Evolutionary conservation across 2,113 vertebrate genomes (phyloP).

Genomic region (Origma solitaria): DNA sequence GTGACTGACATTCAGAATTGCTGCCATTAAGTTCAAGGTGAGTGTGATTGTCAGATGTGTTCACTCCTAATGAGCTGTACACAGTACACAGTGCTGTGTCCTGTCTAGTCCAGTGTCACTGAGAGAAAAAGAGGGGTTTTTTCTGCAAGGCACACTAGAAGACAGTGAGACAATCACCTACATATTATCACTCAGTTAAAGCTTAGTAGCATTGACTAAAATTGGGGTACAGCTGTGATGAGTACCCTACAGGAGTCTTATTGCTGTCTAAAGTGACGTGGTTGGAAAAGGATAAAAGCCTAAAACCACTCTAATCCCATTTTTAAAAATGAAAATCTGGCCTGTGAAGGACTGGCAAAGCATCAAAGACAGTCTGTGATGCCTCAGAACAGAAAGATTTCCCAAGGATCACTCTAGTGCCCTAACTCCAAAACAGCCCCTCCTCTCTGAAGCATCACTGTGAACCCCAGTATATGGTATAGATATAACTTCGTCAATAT

Average conservation of each 20-base stretch:
- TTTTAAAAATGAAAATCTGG: neutral
- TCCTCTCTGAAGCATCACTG: neutral
- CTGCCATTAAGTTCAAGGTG: neutral
- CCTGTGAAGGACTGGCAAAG: neutral
- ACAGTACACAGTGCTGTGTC: neutral
- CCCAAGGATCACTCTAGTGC: neutral
- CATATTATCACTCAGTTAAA: neutral
- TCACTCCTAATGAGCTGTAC: neutral
- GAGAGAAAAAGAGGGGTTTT: neutral
- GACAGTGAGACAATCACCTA: rapidly evolving
- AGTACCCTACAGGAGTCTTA: neutral
- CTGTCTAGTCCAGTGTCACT: neutral
- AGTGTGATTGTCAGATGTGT: neutral
- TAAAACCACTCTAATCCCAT: neutral
- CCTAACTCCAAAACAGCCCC: neutral
- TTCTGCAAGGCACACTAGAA: neutral
- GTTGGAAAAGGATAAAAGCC: neutral
- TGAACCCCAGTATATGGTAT: neutral
- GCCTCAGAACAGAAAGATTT: neutral
- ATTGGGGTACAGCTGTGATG: neutral
- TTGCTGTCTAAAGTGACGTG: neutral
- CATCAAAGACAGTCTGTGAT: neutral
- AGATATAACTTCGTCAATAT: neutral
- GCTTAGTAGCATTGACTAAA: neutral
- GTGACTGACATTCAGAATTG: neutral